These are phyloP conservation scores for Pionites leucogaster DNA, from an alignment of 2,113 vertebrate genomes.

Conservation along the genomic window DNA sequence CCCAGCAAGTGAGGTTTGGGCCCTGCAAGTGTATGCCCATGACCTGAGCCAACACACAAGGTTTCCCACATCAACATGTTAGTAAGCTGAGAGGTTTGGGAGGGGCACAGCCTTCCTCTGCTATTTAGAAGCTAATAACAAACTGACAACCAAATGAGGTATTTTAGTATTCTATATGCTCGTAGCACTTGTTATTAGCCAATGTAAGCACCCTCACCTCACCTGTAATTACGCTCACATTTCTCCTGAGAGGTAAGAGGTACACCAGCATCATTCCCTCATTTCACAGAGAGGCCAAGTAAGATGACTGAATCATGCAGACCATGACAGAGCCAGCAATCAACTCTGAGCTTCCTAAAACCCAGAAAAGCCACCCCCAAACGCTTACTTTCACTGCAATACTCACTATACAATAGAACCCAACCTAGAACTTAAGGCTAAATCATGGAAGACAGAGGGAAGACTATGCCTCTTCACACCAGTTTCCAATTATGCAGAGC, in stretches of 20 bases:
- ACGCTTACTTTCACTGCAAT: neutral
- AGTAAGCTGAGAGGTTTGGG: neutral
- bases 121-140: neutral
- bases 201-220: rapidly evolving
- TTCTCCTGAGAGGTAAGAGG: neutral
- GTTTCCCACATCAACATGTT: neutral
- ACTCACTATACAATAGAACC: neutral
- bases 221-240: neutral
- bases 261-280: neutral
- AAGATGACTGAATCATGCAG: neutral
- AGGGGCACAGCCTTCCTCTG: neutral
- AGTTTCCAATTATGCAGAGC: neutral
- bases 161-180: neutral
- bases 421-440: neutral
- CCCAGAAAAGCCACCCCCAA: neutral
- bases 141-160: neutral
- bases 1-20: neutral
- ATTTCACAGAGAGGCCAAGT: neutral
- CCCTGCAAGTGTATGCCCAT: rapidly evolving
- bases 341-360: neutral
- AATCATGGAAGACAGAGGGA: neutral
- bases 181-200: neutral
- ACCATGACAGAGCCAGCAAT: neutral
- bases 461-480: neutral
- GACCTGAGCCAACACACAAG: neutral